phyloP scores from a whole-genome alignment of 2,797 vertebrate genomes.

The Enteromius unitaeniatus region DNA sequence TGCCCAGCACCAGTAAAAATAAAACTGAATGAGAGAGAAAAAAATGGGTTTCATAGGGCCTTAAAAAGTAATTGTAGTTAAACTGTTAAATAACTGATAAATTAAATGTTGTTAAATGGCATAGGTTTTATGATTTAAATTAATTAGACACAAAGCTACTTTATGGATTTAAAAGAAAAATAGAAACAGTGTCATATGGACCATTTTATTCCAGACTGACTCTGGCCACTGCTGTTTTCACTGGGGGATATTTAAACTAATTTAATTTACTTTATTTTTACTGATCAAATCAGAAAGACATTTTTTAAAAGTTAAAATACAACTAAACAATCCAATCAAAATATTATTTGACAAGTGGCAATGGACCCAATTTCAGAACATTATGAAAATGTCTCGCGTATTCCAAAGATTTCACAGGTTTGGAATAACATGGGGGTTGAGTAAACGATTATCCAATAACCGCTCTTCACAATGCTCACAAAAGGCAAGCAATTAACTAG shows the following conservation, averaged over 20 bases:
- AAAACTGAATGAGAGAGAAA: no score
- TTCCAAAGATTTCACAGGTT: not conserved
- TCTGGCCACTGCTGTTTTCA: not conserved
- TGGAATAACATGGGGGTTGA: not conserved
- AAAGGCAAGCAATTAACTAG: slow-evolving; percentile 13
- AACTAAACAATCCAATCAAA: not conserved
- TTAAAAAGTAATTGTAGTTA: not conserved
- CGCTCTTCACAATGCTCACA: not conserved
- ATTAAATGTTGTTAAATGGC: not conserved
- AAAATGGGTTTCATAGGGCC: no score
- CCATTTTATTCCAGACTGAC: not conserved
- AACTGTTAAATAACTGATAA: no score
- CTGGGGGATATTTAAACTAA: not conserved
- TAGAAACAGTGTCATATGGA: not conserved
- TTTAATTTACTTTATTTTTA: not conserved
- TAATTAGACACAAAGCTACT: not conserved
- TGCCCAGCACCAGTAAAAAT: no score
- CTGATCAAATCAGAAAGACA: not conserved
- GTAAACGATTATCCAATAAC: not conserved
- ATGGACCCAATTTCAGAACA: not conserved
- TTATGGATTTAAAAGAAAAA: not conserved
- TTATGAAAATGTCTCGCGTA: not conserved
- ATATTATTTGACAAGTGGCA: not conserved
- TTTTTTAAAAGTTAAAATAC: not conserved
- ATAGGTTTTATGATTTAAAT: not conserved